Base-by-base conservation (phyloP, 2,113 vertebrate genomes). In the Synodontis membranacea region DNA sequence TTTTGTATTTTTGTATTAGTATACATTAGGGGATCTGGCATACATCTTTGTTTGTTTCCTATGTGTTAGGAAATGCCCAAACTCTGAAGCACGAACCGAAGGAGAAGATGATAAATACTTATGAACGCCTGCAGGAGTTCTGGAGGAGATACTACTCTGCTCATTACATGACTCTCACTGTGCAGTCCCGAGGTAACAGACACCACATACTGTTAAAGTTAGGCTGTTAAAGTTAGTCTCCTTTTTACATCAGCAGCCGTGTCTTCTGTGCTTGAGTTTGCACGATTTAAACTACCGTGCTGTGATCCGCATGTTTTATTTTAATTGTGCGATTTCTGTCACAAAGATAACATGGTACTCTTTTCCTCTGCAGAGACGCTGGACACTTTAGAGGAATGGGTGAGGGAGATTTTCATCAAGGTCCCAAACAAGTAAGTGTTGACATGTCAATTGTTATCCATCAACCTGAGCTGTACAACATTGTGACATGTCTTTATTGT, bases 311-410 rank as follows among this genome's bases (percentile, higher is more conserved):
- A 37, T 12, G 34, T 46, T 19, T 76, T 44, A 10, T 52, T 76
- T 23, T 34, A 58, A 6, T 39, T 39, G 21, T 56, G 5, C 12
- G 52, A 56, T 80, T 54, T 79, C 56, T 80, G 37, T 48, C 28
- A 48, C 8, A 31, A 9, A 4, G n/a, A 37, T 15, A 14, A 66
- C 4, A 48, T 17, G 6, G n/a, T 70, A 25, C 12, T 2, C 34
- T 0, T 72, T 89, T 66, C 89, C 68, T 85, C 76, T 34, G 60
- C 76, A 99, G 98, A 99, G 94, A 96, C 94, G 17, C 91, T 99
- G 94, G 97, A 98, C 93, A 98, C 96, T 0, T 93, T 99, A 95
- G 97, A 99, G 94, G 94, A 96, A 87, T 99, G 98, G 97, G 97
- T 98, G 85, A 96, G 93, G 72, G 96, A 99, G 86, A 97, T 98